Evolutionary conservation across 1,140 invertebrate species (phyloP), one percentile per base, ranked within the genome.

Genomic region (Tigriopus japonicus): DNA sequence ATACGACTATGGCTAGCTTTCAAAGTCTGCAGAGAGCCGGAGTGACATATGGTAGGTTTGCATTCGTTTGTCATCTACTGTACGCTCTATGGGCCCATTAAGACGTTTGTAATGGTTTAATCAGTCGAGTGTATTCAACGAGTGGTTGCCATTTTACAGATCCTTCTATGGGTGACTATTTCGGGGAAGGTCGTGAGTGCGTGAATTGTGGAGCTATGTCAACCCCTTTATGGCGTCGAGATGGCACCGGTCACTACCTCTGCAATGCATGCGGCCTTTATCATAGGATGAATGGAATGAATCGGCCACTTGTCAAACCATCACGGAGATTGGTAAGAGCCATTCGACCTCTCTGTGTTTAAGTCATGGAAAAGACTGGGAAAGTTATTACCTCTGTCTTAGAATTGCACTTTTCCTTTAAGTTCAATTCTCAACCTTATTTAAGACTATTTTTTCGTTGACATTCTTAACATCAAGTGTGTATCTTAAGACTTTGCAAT

Each of bases 181-280:
- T 49, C 10, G 42, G 59, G 14, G 87, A 88, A 76, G 85, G 85
- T 67, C 80, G 87, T 67, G 87, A 96, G 77, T 96, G 92, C 74
- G 89, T 94, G 67, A 95, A 96, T 79, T 96, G 92, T 77, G 90
- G 91, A 66, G 89, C 89, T 65, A 86, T 90, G 69, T 85, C 84
- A 68, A 95, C 91, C 63, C 91, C 92, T 63, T 77, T 96, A 63
- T 97, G 92, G 92, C 82, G 92, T 66, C 78, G 92, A 68, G 92
- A 96, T 77, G 87, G 87, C 69, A 94, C 90, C 65, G 92, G 92
- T 62, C 90, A 96, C 77, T 95, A 95, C 71, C 74, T 91, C 15
- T 72, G 71, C 64, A 73, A 73, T 65, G 72, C 73, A 12, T 75
- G 73, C 63, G 74, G 89, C 67, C 82, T 93, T 65, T 92, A 92